A percentile compares a stretch with the other conserved stretches of the same genome.
Evolutionary conservation across 2,888 invertebrate species (phyloP).

Genomic region (Phengaris arion): DNA sequence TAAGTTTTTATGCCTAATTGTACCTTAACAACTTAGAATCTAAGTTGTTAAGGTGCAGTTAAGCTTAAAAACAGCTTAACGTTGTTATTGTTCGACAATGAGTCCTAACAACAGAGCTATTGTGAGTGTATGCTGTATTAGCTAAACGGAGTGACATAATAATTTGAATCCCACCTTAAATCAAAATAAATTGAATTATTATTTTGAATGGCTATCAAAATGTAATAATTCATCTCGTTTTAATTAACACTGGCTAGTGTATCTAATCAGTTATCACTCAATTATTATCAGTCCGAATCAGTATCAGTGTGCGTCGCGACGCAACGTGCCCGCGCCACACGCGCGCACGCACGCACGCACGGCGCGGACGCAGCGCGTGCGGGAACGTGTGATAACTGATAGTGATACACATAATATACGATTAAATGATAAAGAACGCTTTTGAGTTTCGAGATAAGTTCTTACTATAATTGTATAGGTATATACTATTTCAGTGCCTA

Average conservation of each 20-base stretch:
- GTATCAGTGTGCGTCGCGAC: not conserved
- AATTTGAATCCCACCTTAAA: no score
- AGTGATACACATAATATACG: not conserved
- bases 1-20: not conserved
- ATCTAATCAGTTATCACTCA: not conserved
- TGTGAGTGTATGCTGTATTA: no score
- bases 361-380: constrained; percentile 3
- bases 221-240: no score
- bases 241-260: not conserved
- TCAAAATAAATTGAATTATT: no score
- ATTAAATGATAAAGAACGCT: no score
- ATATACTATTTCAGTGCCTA: no score
- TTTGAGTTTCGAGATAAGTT: no score
- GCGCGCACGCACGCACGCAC: not conserved
- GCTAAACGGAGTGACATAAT: no score
- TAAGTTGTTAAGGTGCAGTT: not conserved
- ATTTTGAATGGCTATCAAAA: no score
- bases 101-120: no score
- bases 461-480: no score
- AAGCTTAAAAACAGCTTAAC: not conserved
- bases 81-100: not conserved
- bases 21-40: not conserved
- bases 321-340: not conserved
- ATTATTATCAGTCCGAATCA: not conserved
- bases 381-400: constrained; percentile 4